Percentiles rank a stretch among this genome's conserved stretches.
These are phyloP conservation scores for Boulengeromyrus knoepffleri DNA, from an alignment of 2,113 vertebrate genomes.

Conservation along the genomic window DNA sequence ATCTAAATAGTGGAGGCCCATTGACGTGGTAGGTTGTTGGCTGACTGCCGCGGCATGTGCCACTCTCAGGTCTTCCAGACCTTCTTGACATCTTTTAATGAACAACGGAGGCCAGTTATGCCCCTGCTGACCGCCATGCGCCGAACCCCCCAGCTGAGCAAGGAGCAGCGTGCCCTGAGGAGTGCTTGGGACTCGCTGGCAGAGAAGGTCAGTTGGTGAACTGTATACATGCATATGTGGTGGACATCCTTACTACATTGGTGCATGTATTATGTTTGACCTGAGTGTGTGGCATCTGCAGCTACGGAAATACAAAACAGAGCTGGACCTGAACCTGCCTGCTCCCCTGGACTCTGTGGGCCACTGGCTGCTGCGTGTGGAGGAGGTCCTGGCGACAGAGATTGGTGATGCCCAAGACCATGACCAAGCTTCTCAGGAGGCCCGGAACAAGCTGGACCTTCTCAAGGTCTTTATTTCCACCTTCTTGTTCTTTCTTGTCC, in stretches of 20 bases:
- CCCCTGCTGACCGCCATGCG: slow-evolving; percentile 64
- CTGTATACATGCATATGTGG: not conserved
- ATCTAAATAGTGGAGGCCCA: not conserved
- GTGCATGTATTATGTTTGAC: not conserved
- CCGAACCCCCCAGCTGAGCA: slow-evolving; percentile 46
- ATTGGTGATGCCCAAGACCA: slow-evolving; percentile 61
- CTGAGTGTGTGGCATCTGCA: slow-evolving; percentile 37
- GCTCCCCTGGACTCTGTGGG: slow-evolving; percentile 63
- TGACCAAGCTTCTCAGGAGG: slow-evolving; percentile 51
- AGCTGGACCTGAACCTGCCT: slow-evolving; percentile 71
- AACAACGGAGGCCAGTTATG: slow-evolving; percentile 69
- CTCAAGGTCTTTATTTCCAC: slow-evolving; percentile 64
- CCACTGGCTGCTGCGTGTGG: slow-evolving; percentile 72
- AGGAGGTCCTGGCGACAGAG: slow-evolving; percentile 61
- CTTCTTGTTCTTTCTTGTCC: not conserved
- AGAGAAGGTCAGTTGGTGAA: slow-evolving; percentile 60
- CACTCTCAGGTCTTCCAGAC: slow-evolving; percentile 72
- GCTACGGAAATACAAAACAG: slow-evolving; percentile 67
- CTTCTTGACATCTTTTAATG: slow-evolving; percentile 76
- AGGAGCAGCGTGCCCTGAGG: slow-evolving; percentile 62
- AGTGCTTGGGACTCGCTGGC: slow-evolving; percentile 67
- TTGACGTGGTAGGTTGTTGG: not conserved
- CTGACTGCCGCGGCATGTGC: not conserved
- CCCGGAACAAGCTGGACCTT: slow-evolving; percentile 62
- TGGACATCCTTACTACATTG: not conserved